Conservation (phyloP, 2,888 invertebrate genomes). For the Tethea ocularis region DNA sequence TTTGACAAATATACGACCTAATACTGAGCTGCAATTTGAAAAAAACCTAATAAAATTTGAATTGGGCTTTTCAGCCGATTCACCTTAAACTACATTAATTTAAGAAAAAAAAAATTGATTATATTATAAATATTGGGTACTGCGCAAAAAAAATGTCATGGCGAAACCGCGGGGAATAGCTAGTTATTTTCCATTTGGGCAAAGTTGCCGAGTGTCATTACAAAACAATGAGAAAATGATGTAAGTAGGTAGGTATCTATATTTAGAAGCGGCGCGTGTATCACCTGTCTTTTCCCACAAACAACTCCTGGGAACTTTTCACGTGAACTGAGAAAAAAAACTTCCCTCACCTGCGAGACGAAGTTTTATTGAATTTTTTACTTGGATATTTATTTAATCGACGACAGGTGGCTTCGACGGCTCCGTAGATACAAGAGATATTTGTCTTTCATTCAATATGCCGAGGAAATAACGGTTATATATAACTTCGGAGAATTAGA, state of each 20-base stretch:
- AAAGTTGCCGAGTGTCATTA: neutral
- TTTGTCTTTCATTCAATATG: conserved; percentile 1
- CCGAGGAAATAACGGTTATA: neutral
- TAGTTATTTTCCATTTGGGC: no score
- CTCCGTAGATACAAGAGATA: neutral
- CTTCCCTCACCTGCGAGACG: neutral
- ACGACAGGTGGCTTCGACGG: neutral
- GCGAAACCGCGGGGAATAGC: no score
- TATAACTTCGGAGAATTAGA: neutral
- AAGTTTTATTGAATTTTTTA: neutral
- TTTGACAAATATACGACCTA: no score
- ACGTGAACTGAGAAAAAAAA: neutral
- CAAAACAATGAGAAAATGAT: neutral
- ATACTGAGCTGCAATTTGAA: no score
- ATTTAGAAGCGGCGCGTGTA: neutral
- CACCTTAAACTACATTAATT: no score
- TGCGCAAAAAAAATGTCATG: no score
- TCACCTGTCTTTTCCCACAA: neutral
- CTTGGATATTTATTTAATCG: neutral
- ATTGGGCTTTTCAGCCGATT: no score
- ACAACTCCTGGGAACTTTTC: neutral
- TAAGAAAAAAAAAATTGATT: no score
- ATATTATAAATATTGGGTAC: no score
- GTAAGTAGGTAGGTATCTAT: neutral
- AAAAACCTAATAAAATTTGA: no score